Evolutionary conservation across 2,797 vertebrate species (phyloP).

Genomic region (Choloepus didactylus): DNA sequence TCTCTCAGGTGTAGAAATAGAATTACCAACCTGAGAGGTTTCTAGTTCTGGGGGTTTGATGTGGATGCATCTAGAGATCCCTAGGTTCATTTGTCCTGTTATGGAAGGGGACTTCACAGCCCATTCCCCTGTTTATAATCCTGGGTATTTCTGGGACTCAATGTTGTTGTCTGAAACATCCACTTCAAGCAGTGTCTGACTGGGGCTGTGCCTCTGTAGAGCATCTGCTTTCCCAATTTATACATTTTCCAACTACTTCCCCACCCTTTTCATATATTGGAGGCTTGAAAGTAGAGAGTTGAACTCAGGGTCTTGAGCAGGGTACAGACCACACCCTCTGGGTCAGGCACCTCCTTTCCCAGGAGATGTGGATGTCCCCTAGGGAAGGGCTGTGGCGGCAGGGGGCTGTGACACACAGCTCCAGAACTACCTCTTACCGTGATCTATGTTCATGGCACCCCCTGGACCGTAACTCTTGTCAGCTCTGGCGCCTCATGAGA

Average conservation of each 20-base stretch:
- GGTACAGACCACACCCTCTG: too few species aligned
- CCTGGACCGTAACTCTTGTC: background rate
- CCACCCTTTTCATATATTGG: rapidly evolving
- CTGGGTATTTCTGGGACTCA: background rate
- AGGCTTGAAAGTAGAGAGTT: background rate
- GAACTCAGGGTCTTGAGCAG: background rate
- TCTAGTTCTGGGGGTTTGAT: background rate
- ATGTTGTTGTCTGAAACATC: background rate
- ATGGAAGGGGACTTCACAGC: background rate
- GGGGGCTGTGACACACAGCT: background rate
- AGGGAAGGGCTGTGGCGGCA: background rate
- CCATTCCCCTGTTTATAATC: background rate
- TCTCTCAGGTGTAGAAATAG: background rate
- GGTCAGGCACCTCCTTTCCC: background rate
- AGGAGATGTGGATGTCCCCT: background rate
- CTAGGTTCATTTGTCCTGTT: background rate
- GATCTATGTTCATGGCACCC: background rate
- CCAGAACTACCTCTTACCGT: background rate
- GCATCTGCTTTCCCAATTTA: background rate
- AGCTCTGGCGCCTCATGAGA: background rate
- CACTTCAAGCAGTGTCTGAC: background rate
- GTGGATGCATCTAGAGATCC: background rate
- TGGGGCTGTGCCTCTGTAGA: background rate
- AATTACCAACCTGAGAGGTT: background rate
- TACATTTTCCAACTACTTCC: too few species aligned